A percentile compares a stretch with the other conserved stretches of the same genome.
Conservation (phyloP, 2,797 vertebrate species). For the Esox masquinongy region DNA sequence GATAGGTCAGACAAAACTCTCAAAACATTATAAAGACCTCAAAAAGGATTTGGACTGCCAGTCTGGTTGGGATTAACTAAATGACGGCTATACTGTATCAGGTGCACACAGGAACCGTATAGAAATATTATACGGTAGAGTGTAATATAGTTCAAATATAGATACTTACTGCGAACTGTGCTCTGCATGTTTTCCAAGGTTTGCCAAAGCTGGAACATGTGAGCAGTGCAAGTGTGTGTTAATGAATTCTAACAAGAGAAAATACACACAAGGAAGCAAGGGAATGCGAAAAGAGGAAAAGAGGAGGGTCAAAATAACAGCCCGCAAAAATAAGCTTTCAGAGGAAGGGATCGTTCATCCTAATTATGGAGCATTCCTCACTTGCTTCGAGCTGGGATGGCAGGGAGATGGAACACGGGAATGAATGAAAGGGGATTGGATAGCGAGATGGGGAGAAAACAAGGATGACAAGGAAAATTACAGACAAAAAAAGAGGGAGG, state of each 20-base stretch:
- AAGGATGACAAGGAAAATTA: background rate
- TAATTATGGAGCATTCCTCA: slow-evolving; percentile 68
- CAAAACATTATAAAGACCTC: no score
- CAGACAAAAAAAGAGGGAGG: background rate
- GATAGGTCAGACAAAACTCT: no score
- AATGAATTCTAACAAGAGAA: slow-evolving; percentile 67
- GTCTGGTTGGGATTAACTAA: no score
- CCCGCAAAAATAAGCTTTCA: slow-evolving; percentile 63
- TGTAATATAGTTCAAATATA: background rate
- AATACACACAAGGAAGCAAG: slow-evolving; percentile 62
- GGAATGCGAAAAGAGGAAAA: slow-evolving; percentile 38
- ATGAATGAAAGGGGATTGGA: background rate
- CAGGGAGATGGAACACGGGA: slow-evolving; percentile 11
- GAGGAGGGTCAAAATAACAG: slow-evolving; percentile 40
- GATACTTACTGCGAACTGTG: background rate
- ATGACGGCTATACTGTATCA: no score
- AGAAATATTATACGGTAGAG: no score
- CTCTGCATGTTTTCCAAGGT: slow-evolving; percentile 5
- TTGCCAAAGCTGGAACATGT: slow-evolving; percentile 39
- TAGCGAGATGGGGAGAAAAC: background rate
- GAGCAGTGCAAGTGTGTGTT: slow-evolving; percentile 56
- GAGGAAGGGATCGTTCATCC: slow-evolving; percentile 64
- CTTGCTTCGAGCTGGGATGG: slow-evolving; percentile 42
- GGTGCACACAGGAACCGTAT: no score
- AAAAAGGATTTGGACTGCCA: no score